Base-by-base conservation (phyloP, 2,113 vertebrate genomes). In the Xerus inauris region DNA sequence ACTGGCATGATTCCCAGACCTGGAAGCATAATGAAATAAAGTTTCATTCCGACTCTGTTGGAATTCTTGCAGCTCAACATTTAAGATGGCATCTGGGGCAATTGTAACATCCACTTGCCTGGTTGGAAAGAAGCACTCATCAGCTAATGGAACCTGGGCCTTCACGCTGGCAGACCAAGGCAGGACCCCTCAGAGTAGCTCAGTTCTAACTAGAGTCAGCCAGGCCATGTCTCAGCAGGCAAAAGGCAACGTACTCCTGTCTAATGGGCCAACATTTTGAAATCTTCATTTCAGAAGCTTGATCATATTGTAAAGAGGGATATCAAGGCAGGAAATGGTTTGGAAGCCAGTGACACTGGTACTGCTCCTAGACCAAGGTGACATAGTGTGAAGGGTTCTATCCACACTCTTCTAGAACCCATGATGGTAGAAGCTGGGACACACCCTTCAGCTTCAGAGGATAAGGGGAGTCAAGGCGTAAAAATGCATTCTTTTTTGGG, bases 1-100 rank as follows among this genome's bases (percentile, higher is more conserved):
- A 17, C 79, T 97, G 97, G 97, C 97, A 87, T 62, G 51, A 10
- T 96, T 97, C 97, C 97, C 96, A 92, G 97, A 95, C 95, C 85
- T 87, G 71, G 71, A 94, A 95, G 93, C 91, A 91, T 94, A 96
- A 96, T 95, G 95, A 97, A 97, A 91, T 97, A 91, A 91, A 91
- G 54, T 86, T 96, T 94, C 93, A 45, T 94, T 94, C 95, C 40
- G 65, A 91, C 93, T 97, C 47, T 17, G 85, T 77, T 94, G 93
- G 94, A 91, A 93, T 85, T 89, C 87, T 97, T 97, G 75, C 80
- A 30, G 91, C 71, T 94, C 62, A 94, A 86, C 91, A 77, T 84
- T 94, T 73, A 64, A 93, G 89, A 71, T 69, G 54, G 89, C 65
- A 87, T 96, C 93, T 89, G 87, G 83, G 62, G 47, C 17, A 4